These are phyloP conservation scores for Brachylomia viminalis DNA, from an alignment of 2,888 invertebrate genomes.

Conservation along the genomic window DNA sequence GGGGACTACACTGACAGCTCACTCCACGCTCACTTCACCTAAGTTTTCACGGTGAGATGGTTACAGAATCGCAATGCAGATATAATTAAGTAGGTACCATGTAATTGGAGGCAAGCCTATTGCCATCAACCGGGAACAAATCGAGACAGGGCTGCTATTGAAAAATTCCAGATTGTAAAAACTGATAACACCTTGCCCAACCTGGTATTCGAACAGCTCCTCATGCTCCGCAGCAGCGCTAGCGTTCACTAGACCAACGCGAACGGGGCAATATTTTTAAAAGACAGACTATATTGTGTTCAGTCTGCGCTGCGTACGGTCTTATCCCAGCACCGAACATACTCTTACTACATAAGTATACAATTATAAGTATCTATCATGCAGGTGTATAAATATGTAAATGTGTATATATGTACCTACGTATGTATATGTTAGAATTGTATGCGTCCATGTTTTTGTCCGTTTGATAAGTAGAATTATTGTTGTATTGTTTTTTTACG, in stretches of 20 bases:
- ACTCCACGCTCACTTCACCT: too few relatives aligned
- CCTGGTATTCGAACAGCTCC: neutral
- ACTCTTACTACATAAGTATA: neutral
- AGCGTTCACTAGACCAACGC: neutral
- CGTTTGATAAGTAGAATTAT: slow-evolving; percentile 23
- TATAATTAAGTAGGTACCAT: too few relatives aligned
- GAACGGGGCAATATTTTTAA: neutral
- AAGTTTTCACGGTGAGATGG: too few relatives aligned
- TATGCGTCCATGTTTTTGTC: slow-evolving; percentile 32
- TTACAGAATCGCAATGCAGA: too few relatives aligned
- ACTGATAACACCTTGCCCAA: neutral
- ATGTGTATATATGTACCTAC: neutral
- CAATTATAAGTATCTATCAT: neutral
- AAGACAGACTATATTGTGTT: neutral
- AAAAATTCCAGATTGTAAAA: neutral
- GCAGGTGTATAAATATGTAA: neutral
- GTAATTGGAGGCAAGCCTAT: neutral
- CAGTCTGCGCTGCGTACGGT: neutral
- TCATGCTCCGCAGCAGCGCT: neutral
- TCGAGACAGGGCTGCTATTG: neutral
- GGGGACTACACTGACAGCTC: too few relatives aligned
- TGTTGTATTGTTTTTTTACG: neutral
- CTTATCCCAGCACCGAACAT: neutral
- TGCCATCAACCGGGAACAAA: neutral
- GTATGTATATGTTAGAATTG: slow-evolving; percentile 18